Conservation (phyloP, 2,888 invertebrate genomes). For the Euspilapteryx auroguttella region DNA sequence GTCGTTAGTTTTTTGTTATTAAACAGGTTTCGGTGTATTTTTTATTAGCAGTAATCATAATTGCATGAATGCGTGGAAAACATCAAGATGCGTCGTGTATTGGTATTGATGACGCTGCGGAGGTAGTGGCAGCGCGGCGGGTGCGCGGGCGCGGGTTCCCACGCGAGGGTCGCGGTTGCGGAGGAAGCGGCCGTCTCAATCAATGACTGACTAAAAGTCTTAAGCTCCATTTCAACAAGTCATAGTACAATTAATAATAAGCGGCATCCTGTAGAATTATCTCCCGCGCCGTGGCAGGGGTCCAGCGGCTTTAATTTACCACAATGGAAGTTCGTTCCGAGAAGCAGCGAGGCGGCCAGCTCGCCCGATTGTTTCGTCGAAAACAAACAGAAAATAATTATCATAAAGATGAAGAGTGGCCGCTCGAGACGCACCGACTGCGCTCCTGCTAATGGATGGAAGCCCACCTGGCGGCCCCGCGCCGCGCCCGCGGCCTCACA, state of each 20-base stretch:
- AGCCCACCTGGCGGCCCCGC: slow-evolving; percentile 47
- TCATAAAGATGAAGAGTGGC: slow-evolving; percentile 62
- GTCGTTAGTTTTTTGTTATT: no score
- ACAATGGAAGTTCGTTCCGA: slow-evolving; percentile 58
- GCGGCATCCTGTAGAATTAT: slow-evolving; percentile 62
- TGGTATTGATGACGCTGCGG: no score
- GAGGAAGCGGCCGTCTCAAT: slow-evolving; percentile 35
- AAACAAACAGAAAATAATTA: slow-evolving; percentile 63
- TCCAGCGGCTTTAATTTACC: slow-evolving; percentile 60
- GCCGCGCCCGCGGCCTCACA: slow-evolving; percentile 13
- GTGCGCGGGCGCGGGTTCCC: background rate
- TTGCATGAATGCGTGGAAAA: no score
- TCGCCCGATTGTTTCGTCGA: slow-evolving; percentile 49
- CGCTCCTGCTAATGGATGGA: slow-evolving; percentile 50
- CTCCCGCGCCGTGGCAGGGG: slow-evolving; percentile 55
- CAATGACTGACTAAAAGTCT: slow-evolving; percentile 58
- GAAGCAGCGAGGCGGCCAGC: slow-evolving; percentile 43
- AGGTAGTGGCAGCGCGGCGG: background rate
- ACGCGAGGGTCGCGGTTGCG: slow-evolving; percentile 23
- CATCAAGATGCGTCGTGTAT: no score
- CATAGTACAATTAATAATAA: slow-evolving; percentile 63
- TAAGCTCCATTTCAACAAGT: slow-evolving; percentile 58
- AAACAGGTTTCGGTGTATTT: no score
- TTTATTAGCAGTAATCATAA: no score
- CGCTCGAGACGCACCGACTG: slow-evolving; percentile 37